Evolutionary conservation across 2,797 vertebrate genomes (phyloP).

Genomic region (Sebastes steindachneri): DNA sequence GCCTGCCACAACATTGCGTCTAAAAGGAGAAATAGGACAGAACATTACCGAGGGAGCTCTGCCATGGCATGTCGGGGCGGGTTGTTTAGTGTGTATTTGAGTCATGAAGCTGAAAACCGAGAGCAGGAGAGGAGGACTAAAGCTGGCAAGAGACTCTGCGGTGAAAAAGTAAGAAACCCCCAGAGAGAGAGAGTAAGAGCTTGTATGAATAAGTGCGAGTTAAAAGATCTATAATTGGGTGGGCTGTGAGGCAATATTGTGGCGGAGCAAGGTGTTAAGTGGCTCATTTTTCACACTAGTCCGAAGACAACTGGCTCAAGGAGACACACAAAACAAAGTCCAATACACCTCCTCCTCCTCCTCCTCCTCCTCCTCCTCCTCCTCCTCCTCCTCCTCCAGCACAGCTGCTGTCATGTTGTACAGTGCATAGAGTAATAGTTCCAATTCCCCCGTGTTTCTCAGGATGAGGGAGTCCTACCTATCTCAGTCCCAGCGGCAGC

Average conservation of each 20-base stretch:
- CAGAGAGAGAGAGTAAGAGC: not conserved
- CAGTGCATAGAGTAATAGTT: slow-evolving; percentile 49
- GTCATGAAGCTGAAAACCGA: not conserved
- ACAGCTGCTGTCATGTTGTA: slow-evolving; percentile 33
- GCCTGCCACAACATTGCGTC: not conserved
- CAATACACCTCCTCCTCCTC: not conserved
- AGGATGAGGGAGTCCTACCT: slow-evolving; percentile 27
- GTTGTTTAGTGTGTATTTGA: slow-evolving; percentile 11
- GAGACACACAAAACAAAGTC: slow-evolving; percentile 26
- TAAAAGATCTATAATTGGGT: slow-evolving; percentile 62
- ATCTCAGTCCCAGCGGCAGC: slow-evolving; percentile 18
- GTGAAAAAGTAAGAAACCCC: slow-evolving; percentile 15
- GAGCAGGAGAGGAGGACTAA: not conserved
- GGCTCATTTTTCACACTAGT: slow-evolving; percentile 61
- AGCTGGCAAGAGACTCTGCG: not conserved
- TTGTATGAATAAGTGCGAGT: slow-evolving; percentile 31
- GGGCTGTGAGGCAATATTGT: slow-evolving; percentile 36
- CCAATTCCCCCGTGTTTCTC: slow-evolving; percentile 29
- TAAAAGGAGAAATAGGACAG: slow-evolving; percentile 38
- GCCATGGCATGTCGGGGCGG: not conserved
- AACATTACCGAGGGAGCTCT: not conserved
- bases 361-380: too few relatives aligned
- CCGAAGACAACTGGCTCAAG: slow-evolving; percentile 48
- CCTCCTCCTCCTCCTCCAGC: not conserved
- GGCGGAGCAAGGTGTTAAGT: slow-evolving; percentile 39